phyloP scores from a whole-genome alignment of 2,113 vertebrate species.

The Orycteropus afer region DNA sequence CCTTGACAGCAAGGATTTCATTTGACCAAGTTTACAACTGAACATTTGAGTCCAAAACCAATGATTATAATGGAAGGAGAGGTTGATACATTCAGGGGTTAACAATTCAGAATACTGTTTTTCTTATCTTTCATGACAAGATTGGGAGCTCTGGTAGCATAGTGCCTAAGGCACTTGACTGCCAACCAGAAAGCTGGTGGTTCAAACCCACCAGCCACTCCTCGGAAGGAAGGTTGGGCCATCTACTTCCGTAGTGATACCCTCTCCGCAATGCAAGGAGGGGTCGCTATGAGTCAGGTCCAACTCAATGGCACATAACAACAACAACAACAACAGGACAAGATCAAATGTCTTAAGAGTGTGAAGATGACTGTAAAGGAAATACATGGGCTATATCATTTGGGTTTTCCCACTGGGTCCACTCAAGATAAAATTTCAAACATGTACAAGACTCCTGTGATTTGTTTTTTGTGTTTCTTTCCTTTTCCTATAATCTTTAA shows the following conservation, averaged over 20 bases:
- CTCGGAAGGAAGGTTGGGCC: too few relatives aligned
- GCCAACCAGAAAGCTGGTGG: too few relatives aligned
- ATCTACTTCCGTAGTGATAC: too few relatives aligned
- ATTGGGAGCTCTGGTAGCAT: too few relatives aligned
- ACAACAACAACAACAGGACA: too few relatives aligned
- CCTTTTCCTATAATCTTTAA: neutral
- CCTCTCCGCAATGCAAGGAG: too few relatives aligned
- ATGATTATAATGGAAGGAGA: neutral
- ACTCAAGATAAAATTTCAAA: constrained; percentile 17
- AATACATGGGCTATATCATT: neutral
- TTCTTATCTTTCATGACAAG: neutral
- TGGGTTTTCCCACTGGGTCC: neutral
- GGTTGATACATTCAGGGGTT: neutral
- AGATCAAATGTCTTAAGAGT: neutral
- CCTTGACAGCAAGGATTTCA: neutral
- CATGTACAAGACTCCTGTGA: neutral
- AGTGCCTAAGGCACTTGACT: too few relatives aligned
- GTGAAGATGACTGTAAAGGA: neutral
- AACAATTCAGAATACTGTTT: neutral
- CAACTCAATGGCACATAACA: too few relatives aligned
- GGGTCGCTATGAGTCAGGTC: too few relatives aligned
- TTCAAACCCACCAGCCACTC: too few relatives aligned
- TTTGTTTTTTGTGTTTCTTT: neutral
- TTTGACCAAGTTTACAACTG: neutral
- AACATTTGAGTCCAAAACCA: neutral